Evolutionary conservation across 2,113 vertebrate genomes (phyloP).

Genomic region (Abramis brama): DNA sequence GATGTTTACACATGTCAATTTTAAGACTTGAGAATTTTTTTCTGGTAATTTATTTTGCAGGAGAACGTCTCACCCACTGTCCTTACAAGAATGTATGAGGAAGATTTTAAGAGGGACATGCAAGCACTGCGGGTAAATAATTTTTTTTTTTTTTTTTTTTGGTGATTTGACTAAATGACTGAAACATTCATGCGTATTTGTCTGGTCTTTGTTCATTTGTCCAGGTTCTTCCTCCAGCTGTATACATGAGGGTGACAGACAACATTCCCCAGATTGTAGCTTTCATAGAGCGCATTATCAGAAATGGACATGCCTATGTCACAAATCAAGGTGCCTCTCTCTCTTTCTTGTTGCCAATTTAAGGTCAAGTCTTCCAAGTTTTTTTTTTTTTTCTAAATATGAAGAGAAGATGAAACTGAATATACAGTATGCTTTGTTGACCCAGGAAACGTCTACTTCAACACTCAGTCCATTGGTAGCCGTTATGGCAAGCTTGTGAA

Average conservation of each 20-base stretch:
- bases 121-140: conserved; percentile 84
- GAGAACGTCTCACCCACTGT: conserved; percentile 80
- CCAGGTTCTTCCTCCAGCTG: conserved; percentile 87
- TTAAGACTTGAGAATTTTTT: background rate
- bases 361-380: background rate
- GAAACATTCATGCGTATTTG: background rate
- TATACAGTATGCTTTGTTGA: conserved; percentile 23
- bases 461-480: conserved; percentile 83
- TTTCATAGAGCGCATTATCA: conserved; percentile 86
- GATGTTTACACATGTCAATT: background rate
- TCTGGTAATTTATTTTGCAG: conserved; percentile 65
- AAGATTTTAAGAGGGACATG: conserved; percentile 96
- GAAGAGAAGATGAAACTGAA: background rate
- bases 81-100: conserved; percentile 86
- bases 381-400: background rate
- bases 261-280: conserved; percentile 87
- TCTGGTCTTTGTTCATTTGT: background rate
- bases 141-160: background rate
- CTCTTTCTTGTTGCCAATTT: background rate
- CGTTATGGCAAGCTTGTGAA: conserved; percentile 83
- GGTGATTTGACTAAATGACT: background rate
- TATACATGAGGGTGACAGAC: conserved; percentile 92
- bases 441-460: conserved; percentile 93
- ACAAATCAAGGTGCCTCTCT: conserved; percentile 80
- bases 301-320: conserved; percentile 84